Evolutionary conservation across 2,113 vertebrate species (phyloP), one percentile per base, ranked within the genome.

Genomic region (Melanerpes aurifrons): DNA sequence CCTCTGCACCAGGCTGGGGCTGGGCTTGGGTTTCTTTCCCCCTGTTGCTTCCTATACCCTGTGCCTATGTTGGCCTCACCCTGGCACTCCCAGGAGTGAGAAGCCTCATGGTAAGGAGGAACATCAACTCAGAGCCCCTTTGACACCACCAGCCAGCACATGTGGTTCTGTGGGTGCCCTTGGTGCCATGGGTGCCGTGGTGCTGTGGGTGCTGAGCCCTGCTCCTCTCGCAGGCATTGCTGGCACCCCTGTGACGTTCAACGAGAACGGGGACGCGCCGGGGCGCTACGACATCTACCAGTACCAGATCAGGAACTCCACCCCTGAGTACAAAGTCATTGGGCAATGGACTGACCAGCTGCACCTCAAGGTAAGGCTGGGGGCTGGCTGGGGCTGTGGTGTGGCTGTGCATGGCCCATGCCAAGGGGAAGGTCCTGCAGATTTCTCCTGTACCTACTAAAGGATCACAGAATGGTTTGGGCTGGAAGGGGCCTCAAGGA

Each of bases 261-360:
- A 99, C 1, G 98, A 99, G 96, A 99, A 99, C 0, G 99, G 99
- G 68, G 99, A 99, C 1, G 98, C 99, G 0, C 99, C 99, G 0
- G 99, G 99, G 20, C 99, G 99, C 56, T 99, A 99, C 0, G 99
- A 99, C 96, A 99, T 99, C 97, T 99, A 99, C 97, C 99, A 99
- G 94, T 99, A 99, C 96, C 99, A 99, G 97, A 97, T 99, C 62
- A 97, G 97, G 83, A 99, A 99, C 21, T 97, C 97, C 90, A 98
- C 97, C 3, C 97, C 98, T 0, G 98, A 98, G 90, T 99, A 99
- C 97, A 99, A 98, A 96, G 98, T 98, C 96, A 99, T 99, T 0
- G 99, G 99, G 68, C 97, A 98, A 57, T 99, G 99, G 99, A 98
- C 98, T 0, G 98, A 99, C 94, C 98, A 99, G 74, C 98, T 99